Base-by-base conservation (phyloP, 2,888 invertebrate genomes). In the Orchesellides sinensis region DNA sequence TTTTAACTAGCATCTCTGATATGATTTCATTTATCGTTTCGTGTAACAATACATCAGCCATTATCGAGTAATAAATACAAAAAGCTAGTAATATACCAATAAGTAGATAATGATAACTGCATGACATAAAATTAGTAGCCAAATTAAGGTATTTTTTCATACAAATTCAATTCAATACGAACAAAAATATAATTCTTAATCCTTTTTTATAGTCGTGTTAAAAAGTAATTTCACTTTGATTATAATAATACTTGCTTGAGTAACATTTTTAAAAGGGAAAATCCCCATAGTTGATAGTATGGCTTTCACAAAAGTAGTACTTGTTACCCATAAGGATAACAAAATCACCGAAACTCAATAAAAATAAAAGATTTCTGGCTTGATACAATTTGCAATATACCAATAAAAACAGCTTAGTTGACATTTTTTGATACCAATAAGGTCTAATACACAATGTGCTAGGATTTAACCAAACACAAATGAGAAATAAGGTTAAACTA, bases 1-100 rank as follows among this genome's bases (percentile, higher is more conserved):
- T 70, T 68, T 72, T 70, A 61, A 63, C 70, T 79, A 79, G 70
- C 79, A 79, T 70, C 79, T 79, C 72, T 79, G 79, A 79, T 79
- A 79, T 79, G 79, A 59, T 79, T 79, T 27, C 79, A 70, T 70
- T 72, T 40, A 61, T 32, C 65, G 21, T 10, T 45, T 65, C 6
- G 40, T 65, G 40, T 5, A 5, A 25, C 74, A 32, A 68, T 68
- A 68, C 59, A 63, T 54, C 56, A 77, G 66, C 54, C 66, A 77
- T 66, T 68, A 68, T 56, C 66, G 63, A 78, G 66, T 23, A 78
- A 69, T 78, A 69, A 68, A 77, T 77, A 77, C 45, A 40, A 66
- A 66, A 23, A 21, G 29, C 29, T 63, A 73, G 3, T 4, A 52
- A 17, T 52, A 21, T 4, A 68, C 75, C 66, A 77, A 77, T 75